A percentile compares a stretch with the other conserved stretches of the same genome.
phyloP scores from a whole-genome alignment of 1,140 invertebrate species.

The Muscidifurax raptorellus region DNA sequence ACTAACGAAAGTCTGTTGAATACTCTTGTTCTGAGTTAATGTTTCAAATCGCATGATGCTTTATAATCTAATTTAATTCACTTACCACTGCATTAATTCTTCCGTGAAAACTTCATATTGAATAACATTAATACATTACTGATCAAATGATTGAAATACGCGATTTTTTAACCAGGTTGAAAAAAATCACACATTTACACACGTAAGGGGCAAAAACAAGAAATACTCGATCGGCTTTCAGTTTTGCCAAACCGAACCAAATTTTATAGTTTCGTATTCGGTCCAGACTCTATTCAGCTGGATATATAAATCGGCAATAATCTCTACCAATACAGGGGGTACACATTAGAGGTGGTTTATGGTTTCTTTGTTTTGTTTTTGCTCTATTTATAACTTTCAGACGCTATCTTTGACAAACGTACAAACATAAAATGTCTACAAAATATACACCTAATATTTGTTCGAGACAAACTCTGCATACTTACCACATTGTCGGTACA shows the following conservation, averaged over 20 bases:
- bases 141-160: neutral
- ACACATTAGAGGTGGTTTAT: neutral
- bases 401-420: neutral
- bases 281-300: neutral
- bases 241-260: neutral
- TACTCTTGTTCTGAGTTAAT: neutral
- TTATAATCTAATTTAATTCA: neutral
- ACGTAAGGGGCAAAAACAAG: neutral
- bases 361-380: slow-evolving; percentile 23
- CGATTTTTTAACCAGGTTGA: neutral
- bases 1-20: neutral
- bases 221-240: slow-evolving; percentile 3
- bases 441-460: slow-evolving; percentile 12
- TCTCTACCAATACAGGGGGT: neutral
- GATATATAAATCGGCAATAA: neutral
- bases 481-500: slow-evolving; percentile 3
- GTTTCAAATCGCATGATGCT: neutral
- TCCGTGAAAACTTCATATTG: too few species aligned
- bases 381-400: neutral
- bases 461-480: neutral
- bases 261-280: slow-evolving; percentile 9
- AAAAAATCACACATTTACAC: neutral
- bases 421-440: slow-evolving; percentile 30
- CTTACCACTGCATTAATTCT: neutral
- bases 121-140: too few species aligned